A percentile compares a stretch with the other conserved stretches of the same genome.
Conservation (phyloP, 2,888 invertebrate genomes). For the Ichneumoninae sp. region DNA sequence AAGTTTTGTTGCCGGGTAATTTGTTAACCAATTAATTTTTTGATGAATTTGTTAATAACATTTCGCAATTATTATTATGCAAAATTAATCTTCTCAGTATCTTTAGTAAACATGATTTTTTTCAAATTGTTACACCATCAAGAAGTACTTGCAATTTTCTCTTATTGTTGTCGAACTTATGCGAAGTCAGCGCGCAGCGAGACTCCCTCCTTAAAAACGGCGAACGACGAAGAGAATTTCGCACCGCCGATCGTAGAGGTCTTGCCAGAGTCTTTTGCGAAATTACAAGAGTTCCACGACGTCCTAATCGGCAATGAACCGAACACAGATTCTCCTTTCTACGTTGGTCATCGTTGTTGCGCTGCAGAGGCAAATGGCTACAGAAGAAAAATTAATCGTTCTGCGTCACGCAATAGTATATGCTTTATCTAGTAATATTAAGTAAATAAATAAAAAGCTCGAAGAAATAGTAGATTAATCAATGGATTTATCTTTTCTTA, state of each 20-base stretch:
- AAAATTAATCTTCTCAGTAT: no score
- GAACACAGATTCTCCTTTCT: constrained; percentile 48
- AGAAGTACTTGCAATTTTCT: no score
- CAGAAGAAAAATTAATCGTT: background rate
- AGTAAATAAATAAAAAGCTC: background rate
- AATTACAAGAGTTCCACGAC: constrained; percentile 21
- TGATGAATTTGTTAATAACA: no score
- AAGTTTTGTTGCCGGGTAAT: no score
- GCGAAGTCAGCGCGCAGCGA: no score
- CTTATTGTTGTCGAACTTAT: no score
- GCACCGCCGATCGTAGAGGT: background rate
- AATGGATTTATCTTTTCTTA: constrained; percentile 76
- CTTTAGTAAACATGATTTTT: no score
- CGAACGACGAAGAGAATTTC: background rate
- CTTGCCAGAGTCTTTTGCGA: constrained; percentile 37
- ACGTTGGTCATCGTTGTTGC: constrained; percentile 15
- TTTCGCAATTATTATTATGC: no score
- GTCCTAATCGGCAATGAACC: constrained; percentile 47
- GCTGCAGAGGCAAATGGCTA: background rate
- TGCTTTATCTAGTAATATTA: background rate
- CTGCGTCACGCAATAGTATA: background rate
- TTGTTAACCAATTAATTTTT: no score
- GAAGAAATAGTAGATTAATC: constrained; percentile 69
- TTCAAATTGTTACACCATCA: no score
- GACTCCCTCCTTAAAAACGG: background rate